Conservation (phyloP, 2,888 invertebrate species). For the Caenorhabditis sp. region DNA sequence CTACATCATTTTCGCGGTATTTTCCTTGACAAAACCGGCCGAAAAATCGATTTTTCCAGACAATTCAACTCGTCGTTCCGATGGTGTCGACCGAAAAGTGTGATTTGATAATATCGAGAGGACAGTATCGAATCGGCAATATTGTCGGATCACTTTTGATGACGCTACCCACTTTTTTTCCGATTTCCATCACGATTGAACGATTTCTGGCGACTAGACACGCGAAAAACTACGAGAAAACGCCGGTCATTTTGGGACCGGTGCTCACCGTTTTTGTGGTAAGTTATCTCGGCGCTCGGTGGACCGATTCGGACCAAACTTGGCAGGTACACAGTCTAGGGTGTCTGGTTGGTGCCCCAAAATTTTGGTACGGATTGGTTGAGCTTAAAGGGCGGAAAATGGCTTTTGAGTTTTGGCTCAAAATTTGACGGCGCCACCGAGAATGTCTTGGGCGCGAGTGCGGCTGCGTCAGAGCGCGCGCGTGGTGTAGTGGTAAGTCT, state of each 20-base stretch:
- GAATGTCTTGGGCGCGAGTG: no score
- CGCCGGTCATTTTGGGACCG: constrained; percentile 5
- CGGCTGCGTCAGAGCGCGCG: no score
- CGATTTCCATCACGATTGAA: constrained; percentile 31
- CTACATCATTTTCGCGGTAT: background rate
- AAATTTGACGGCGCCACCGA: no score
- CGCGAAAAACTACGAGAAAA: constrained; percentile 17
- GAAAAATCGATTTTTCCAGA: background rate
- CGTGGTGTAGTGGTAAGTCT: no score
- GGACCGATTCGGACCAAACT: no score
- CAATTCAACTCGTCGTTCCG: background rate
- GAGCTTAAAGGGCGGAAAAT: no score
- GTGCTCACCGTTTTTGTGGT: constrained; percentile 5
- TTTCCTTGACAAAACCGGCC: no score
- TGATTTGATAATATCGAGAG: background rate
- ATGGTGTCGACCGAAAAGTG: background rate
- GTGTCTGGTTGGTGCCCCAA: no score
- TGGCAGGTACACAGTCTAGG: no score
- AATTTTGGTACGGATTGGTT: no score
- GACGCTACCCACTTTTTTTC: constrained; percentile 23
- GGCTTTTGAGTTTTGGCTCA: no score
- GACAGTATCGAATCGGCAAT: background rate
- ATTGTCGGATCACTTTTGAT: constrained; percentile 2
- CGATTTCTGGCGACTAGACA: constrained; percentile 21
- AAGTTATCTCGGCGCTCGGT: background rate